A percentile compares a stretch with the other conserved stretches of the same genome.
Evolutionary conservation across 2,113 vertebrate genomes (phyloP).

Genomic region (Nibea coibor): DNA sequence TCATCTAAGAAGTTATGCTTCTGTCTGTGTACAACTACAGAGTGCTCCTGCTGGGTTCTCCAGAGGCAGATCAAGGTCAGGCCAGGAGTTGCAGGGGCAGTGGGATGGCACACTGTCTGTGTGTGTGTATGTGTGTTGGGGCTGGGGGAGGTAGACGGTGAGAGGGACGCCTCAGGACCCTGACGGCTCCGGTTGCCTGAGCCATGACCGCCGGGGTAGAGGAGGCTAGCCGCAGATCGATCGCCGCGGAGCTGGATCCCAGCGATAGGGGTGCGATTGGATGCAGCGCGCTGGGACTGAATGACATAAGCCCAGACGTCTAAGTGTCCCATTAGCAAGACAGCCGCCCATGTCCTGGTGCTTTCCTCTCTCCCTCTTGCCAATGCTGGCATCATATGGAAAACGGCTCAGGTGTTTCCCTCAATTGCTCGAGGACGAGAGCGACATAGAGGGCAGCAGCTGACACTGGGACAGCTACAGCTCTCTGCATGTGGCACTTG

Average conservation of each 20-base stretch:
- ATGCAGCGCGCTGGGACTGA: constrained; percentile 81
- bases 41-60: constrained; percentile 60
- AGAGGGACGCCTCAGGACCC: constrained; percentile 83
- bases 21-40: constrained; percentile 44
- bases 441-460: constrained; percentile 52
- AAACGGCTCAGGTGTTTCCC: constrained; percentile 78
- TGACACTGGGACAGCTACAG: constrained; percentile 28
- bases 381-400: constrained; percentile 65
- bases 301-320: constrained; percentile 84
- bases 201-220: constrained; percentile 75
- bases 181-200: constrained; percentile 83
- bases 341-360: constrained; percentile 73
- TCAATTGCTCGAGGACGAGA: constrained; percentile 58
- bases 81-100: constrained; percentile 61
- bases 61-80: constrained; percentile 82
- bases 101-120: constrained; percentile 49
- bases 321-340: constrained; percentile 88
- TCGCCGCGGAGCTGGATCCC: constrained; percentile 77
- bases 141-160: constrained; percentile 73
- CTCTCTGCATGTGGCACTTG: constrained; percentile 48
- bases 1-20: constrained; percentile 24
- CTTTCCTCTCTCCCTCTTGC: constrained; percentile 15
- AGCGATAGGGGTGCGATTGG: constrained; percentile 79
- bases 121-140: constrained; percentile 43
- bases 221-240: constrained; percentile 87